phyloP scores from a whole-genome alignment of 92 coral and sea anemone species.

The Galaxea fascicularis region DNA sequence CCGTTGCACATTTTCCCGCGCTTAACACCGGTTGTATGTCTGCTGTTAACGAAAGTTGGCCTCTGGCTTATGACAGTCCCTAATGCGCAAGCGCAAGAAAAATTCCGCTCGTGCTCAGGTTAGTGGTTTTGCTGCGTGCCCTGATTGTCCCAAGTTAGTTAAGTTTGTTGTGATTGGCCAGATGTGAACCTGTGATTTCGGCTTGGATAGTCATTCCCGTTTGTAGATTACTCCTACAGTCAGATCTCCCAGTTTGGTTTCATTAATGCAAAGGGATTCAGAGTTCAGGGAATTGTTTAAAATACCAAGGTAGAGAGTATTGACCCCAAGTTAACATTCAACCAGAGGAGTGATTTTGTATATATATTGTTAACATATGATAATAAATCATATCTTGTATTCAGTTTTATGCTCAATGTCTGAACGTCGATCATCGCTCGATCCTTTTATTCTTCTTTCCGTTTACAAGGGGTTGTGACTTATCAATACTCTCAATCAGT shows the following conservation, averaged over 20 bases:
- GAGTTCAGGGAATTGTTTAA: background rate
- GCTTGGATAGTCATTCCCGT: background rate
- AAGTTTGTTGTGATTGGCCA: background rate
- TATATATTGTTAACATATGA: constrained; percentile 21
- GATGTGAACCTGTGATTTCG: background rate
- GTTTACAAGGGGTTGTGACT: too few species aligned
- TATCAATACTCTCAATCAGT: too few species aligned
- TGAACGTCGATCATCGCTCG: background rate
- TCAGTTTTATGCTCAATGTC: background rate
- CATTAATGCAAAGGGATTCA: background rate
- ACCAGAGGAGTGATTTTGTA: background rate
- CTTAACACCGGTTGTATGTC: background rate
- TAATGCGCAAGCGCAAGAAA: too few species aligned
- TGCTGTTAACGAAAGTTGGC: background rate
- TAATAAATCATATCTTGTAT: constrained; percentile 21
- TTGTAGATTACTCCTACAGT: background rate
- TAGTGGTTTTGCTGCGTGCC: background rate
- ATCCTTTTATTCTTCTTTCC: too few species aligned
- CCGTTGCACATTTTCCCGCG: background rate
- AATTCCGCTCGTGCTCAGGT: too few species aligned
- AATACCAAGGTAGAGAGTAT: constrained; percentile 1
- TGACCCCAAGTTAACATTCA: background rate
- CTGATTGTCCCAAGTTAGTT: background rate
- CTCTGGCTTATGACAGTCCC: too few species aligned
- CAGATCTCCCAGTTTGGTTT: background rate